phyloP scores from a whole-genome alignment of 1,140 invertebrate species.

The Leptestheria dahalacensis region DNA sequence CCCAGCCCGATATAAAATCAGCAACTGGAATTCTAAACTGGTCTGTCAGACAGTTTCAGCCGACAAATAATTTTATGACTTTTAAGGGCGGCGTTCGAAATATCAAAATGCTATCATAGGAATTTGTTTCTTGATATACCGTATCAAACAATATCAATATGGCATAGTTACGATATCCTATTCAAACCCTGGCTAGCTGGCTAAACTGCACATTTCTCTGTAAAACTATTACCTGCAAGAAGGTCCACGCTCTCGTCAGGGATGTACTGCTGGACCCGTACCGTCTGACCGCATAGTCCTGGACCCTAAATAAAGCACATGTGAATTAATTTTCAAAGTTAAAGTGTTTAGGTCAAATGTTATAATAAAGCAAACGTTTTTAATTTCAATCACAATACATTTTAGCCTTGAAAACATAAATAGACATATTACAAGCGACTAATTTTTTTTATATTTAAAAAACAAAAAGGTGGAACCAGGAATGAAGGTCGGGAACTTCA shows the following conservation, averaged over 20 bases:
- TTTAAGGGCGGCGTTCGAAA: no score
- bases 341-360: not conserved
- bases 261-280: not conserved
- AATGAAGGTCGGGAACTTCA: slow-evolving; percentile 41
- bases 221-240: not conserved
- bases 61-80: no score
- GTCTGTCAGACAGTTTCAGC: no score
- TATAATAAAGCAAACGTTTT: not conserved
- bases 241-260: not conserved
- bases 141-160: not conserved
- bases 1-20: no score
- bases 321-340: not conserved
- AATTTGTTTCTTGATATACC: no score
- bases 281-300: not conserved
- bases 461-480: slow-evolving; percentile 37
- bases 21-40: no score
- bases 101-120: no score
- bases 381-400: not conserved
- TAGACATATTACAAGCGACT: not conserved
- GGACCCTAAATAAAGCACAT: not conserved
- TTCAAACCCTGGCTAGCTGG: not conserved
- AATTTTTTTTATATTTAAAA: not conserved
- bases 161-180: no score
- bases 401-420: not conserved
- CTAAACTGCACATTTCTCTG: not conserved